Percentiles rank a stretch among this genome's conserved stretches.
phyloP scores from a whole-genome alignment of 1,140 invertebrate genomes.

The Polypedilum pembai region DNA sequence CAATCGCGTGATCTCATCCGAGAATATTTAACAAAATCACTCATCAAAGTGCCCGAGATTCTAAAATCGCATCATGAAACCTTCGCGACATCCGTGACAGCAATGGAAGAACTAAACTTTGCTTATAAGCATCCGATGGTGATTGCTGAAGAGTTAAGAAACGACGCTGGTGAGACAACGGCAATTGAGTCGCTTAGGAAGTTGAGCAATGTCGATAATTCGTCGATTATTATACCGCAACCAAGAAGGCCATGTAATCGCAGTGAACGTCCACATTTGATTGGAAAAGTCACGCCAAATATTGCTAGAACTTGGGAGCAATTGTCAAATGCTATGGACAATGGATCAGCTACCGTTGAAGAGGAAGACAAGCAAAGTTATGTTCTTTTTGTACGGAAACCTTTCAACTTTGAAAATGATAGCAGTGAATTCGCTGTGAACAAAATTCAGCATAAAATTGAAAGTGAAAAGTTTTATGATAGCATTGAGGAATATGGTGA shows the following conservation, averaged over 20 bases:
- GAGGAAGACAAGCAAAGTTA: neutral
- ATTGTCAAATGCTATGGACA: conserved; percentile 12
- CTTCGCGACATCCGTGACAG: neutral
- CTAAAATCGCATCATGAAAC: conserved; percentile 24
- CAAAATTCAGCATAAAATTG: conserved; percentile 35
- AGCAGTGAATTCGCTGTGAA: conserved; percentile 33
- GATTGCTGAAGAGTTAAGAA: neutral
- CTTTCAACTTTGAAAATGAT: neutral
- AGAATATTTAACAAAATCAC: conserved; percentile 28
- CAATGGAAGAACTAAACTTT: conserved; percentile 29
- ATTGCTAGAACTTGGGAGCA: conserved; percentile 31
- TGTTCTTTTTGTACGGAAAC: conserved; percentile 33
- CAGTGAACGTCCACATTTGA: conserved; percentile 24
- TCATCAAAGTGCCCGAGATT: conserved; percentile 28
- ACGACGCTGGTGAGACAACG: neutral
- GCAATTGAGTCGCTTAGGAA: neutral
- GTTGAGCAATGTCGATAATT: neutral
- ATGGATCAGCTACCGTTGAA: neutral
- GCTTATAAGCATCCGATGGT: conserved; percentile 31
- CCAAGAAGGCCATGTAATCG: neutral
- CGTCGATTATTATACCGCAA: neutral
- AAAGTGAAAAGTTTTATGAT: conserved; percentile 47
- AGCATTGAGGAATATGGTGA: conserved; percentile 49
- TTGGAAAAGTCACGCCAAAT: conserved; percentile 30
- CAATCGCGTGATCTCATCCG: conserved; percentile 29